Percentiles rank a stretch among this genome's conserved stretches.
Evolutionary conservation across 1,140 invertebrate species (phyloP).

Genomic region (Planococcus citri): DNA sequence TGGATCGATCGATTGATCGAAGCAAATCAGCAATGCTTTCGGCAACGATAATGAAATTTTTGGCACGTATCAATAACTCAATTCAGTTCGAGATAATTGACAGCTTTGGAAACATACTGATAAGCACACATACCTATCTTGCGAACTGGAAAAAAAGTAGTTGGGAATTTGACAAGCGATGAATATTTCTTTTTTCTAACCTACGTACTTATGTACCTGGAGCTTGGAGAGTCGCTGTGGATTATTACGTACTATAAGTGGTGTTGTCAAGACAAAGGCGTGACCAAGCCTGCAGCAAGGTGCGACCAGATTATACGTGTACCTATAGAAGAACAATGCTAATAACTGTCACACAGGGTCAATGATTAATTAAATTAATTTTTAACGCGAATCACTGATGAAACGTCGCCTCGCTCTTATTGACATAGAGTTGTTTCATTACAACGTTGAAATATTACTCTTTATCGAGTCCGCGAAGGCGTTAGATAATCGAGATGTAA

Average conservation of each 20-base stretch:
- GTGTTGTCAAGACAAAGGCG: background rate
- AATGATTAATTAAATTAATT: constrained; percentile 9
- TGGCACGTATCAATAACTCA: background rate
- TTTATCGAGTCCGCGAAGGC: too few relatives aligned
- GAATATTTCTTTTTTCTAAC: background rate
- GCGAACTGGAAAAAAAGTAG: background rate
- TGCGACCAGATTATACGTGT: background rate
- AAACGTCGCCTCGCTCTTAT: too few relatives aligned
- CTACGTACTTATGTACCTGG: too few relatives aligned
- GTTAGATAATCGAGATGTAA: background rate
- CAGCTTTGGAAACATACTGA: background rate
- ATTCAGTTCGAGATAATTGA: background rate
- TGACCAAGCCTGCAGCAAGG: background rate
- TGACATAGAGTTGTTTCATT: background rate
- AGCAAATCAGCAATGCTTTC: background rate
- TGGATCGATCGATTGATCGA: background rate
- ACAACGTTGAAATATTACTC: background rate
- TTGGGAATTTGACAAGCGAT: background rate
- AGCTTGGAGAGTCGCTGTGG: too few relatives aligned
- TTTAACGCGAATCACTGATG: background rate
- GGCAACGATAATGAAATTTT: background rate
- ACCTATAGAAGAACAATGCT: background rate
- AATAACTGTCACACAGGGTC: constrained; percentile 6
- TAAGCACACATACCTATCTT: too few relatives aligned
- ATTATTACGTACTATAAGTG: background rate